Conservation (phyloP, 2,888 invertebrate genomes). For the Bursaphelenchus okinawaensis region DNA sequence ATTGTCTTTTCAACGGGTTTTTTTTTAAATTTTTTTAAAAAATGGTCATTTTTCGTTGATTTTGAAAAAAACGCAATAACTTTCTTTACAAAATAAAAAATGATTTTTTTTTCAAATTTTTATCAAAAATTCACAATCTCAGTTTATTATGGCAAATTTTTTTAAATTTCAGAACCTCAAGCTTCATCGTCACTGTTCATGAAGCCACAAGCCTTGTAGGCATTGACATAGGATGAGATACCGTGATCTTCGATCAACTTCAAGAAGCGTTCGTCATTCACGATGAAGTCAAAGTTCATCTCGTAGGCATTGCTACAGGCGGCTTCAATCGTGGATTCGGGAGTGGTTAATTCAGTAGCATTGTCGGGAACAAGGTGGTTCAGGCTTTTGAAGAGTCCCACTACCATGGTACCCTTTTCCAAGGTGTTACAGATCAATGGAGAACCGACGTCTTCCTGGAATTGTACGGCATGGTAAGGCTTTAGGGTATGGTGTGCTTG, state of each 20-base stretch:
- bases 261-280: background rate
- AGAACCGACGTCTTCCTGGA: conserved; percentile 2
- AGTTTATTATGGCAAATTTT: too few relatives aligned
- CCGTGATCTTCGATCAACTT: background rate
- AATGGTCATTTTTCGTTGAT: too few relatives aligned
- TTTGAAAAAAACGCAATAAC: too few relatives aligned
- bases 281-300: background rate
- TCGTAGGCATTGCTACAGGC: background rate
- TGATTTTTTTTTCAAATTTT: too few relatives aligned
- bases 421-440: conserved; percentile 7
- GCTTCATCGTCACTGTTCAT: background rate
- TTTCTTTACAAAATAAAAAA: too few relatives aligned
- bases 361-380: background rate
- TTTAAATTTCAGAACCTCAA: too few relatives aligned
- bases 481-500: background rate
- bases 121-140: too few relatives aligned
- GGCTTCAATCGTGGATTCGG: background rate
- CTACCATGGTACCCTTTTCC: background rate
- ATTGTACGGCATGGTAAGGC: too few relatives aligned
- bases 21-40: too few relatives aligned
- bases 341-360: background rate
- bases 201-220: background rate
- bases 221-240: background rate
- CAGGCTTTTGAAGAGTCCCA: conserved; percentile 5
- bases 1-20: too few relatives aligned